Evolutionary conservation across 2,113 vertebrate genomes (phyloP).

Genomic region (Prunella fulvescens): DNA sequence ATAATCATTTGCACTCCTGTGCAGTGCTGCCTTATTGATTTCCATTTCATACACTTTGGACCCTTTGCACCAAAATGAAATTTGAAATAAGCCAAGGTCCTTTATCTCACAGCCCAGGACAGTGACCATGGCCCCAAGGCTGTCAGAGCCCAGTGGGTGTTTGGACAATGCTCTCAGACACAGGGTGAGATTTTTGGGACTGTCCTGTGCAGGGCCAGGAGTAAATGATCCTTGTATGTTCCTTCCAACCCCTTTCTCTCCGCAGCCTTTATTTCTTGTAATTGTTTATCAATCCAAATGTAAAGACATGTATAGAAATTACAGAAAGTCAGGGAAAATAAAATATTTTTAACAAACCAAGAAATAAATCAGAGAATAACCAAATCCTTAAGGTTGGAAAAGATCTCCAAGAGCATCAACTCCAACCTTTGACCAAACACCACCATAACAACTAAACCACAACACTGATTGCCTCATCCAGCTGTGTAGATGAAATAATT

Average conservation of each 20-base stretch:
- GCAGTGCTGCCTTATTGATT: neutral
- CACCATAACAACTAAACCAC: neutral
- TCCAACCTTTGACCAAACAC: neutral
- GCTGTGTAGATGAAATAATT: neutral
- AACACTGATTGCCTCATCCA: neutral
- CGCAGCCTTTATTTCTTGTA: neutral
- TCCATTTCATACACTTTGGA: rapidly evolving
- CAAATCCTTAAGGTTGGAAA: neutral
- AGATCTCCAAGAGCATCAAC: rapidly evolving
- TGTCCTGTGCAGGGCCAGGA: neutral
- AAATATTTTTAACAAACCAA: neutral
- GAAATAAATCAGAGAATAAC: neutral
- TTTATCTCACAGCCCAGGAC: neutral
- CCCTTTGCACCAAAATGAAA: neutral
- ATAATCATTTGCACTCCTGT: neutral
- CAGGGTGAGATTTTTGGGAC: neutral
- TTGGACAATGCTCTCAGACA: neutral
- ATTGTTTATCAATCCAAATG: neutral
- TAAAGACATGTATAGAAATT: neutral
- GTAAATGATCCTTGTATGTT: neutral
- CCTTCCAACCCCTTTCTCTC: neutral
- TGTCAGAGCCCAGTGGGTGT: neutral
- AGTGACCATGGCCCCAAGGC: neutral
- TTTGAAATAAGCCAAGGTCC: neutral
- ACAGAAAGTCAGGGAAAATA: neutral